Percentiles rank a stretch among this genome's conserved stretches.
Evolutionary conservation across 2,113 vertebrate genomes (phyloP).

Genomic region (Notarius quadriscutis): DNA sequence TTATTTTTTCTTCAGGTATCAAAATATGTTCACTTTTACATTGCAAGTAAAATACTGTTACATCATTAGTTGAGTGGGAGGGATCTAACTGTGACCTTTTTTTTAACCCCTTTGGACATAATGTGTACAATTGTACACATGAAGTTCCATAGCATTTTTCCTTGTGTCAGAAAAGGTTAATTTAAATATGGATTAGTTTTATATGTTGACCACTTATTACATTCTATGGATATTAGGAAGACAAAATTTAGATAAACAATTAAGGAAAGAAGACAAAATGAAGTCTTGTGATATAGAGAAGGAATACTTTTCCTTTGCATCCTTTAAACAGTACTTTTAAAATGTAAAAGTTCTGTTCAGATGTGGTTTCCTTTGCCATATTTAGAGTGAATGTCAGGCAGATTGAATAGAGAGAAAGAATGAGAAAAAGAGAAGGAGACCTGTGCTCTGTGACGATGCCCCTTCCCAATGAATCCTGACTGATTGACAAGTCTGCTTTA

Average conservation of each 20-base stretch:
- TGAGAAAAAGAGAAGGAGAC: slow-evolving; percentile 31
- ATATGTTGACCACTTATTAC: background rate
- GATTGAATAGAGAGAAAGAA: slow-evolving; percentile 4
- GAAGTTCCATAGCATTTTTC: too few relatives aligned
- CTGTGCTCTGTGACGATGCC: slow-evolving; percentile 38
- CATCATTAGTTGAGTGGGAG: background rate
- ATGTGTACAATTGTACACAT: too few relatives aligned
- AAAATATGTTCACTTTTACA: background rate
- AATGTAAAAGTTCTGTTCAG: background rate
- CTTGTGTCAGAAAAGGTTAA: too few relatives aligned
- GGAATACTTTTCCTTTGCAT: background rate
- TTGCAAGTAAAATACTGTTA: background rate
- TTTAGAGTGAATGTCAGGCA: slow-evolving; percentile 26
- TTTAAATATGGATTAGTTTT: background rate
- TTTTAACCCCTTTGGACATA: too few relatives aligned
- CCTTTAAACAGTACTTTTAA: background rate
- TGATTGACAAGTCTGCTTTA: slow-evolving; percentile 52
- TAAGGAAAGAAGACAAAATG: background rate
- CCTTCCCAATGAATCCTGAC: slow-evolving; percentile 49
- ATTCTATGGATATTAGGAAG: background rate
- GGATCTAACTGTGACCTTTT: background rate
- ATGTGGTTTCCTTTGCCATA: slow-evolving; percentile 15
- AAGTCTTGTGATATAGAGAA: background rate
- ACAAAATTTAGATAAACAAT: background rate
- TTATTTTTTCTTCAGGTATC: background rate